Evolutionary conservation across 2,113 vertebrate genomes (phyloP).

Genomic region (Raphicerus campestris): DNA sequence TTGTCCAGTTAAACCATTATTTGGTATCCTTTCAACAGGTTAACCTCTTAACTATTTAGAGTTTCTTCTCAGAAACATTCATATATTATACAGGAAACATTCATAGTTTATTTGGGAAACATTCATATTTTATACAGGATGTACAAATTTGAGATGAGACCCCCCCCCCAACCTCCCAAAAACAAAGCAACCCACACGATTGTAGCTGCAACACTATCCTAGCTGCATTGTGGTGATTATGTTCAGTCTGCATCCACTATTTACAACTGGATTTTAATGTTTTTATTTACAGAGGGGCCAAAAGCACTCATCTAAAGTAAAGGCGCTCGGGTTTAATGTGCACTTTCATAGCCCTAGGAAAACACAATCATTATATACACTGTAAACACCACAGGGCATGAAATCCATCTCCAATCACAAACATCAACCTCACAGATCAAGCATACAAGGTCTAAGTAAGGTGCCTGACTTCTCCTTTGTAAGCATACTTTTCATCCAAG

Average conservation of each 20-base stretch:
- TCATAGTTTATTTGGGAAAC: constrained; percentile 65
- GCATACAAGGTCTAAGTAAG: constrained; percentile 53
- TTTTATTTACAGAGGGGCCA: constrained; percentile 84
- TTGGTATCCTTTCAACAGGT: constrained; percentile 79
- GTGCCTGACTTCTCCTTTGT: constrained; percentile 43
- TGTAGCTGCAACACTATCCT: constrained; percentile 79
- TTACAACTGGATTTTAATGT: constrained; percentile 77
- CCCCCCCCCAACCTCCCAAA: constrained; percentile 21
- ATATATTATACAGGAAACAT: constrained; percentile 80
- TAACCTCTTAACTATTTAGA: constrained; percentile 82
- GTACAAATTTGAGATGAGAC: constrained; percentile 81
- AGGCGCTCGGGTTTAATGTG: constrained; percentile 84
- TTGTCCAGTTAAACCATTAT: constrained; percentile 83
- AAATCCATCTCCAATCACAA: constrained; percentile 72
- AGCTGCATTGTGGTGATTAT: constrained; percentile 82
- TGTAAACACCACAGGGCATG: constrained; percentile 92
- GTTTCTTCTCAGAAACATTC: constrained; percentile 83
- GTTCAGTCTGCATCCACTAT: constrained; percentile 79
- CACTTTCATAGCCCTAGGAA: constrained; percentile 84
- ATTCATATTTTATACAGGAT: constrained; percentile 79
- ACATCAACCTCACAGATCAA: constrained; percentile 61
- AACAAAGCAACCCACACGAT: constrained; percentile 60
- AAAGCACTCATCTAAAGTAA: constrained; percentile 81
- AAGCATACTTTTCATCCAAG: constrained; percentile 36
- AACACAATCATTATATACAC: constrained; percentile 89